These are phyloP conservation scores for Pelosia muscerda DNA, from an alignment of 2,888 invertebrate species.

Conservation along the genomic window DNA sequence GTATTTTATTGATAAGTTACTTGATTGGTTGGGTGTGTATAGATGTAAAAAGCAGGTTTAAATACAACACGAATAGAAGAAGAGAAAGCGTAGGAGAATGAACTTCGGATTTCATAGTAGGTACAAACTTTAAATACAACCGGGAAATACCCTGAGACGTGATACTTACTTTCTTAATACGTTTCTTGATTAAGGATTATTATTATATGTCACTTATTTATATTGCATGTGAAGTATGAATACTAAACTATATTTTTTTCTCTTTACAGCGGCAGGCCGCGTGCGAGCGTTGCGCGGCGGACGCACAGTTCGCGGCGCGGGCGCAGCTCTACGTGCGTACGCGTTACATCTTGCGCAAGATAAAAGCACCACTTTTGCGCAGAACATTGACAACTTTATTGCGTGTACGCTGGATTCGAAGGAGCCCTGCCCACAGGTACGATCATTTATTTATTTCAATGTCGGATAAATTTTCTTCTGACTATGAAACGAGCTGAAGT, in stretches of 20 bases:
- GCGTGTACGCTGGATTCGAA: conserved; percentile 96
- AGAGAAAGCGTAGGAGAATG: no score
- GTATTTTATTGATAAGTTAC: no score
- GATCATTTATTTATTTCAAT: background rate
- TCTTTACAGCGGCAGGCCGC: conserved; percentile 90
- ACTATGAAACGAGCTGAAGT: background rate
- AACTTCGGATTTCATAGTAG: no score
- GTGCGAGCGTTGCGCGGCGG: conserved; percentile 89
- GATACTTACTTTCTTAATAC: no score
- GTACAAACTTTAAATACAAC: no score
- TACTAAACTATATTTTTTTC: background rate
- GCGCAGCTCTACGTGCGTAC: conserved; percentile 92
- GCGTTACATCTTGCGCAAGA: conserved; percentile 94
- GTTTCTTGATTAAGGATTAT: no score
- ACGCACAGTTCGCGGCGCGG: conserved; percentile 83
- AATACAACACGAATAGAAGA: no score
- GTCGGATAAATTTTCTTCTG: background rate
- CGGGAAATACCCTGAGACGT: no score
- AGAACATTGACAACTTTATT: conserved; percentile 97
- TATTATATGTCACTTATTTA: no score
- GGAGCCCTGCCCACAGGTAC: conserved; percentile 93
- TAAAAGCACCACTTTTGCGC: conserved; percentile 95
- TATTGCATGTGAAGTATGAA: no score
- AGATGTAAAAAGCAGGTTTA: no score
- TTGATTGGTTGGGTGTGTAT: no score